Base-by-base conservation (phyloP, 2,888 invertebrate genomes). In the Lissocephala sabroskyi region DNA sequence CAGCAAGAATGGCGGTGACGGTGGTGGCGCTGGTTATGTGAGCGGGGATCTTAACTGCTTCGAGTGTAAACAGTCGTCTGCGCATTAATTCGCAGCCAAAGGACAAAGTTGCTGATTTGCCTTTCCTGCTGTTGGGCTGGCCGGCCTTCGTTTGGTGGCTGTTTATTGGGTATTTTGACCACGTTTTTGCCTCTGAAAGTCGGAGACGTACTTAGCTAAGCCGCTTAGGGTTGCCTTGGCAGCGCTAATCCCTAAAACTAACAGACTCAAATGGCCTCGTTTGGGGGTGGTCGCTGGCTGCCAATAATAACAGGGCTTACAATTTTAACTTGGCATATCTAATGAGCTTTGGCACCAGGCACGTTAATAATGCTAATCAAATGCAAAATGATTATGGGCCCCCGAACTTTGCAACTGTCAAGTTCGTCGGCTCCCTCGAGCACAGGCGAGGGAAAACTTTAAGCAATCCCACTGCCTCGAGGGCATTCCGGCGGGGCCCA, bases 171-270 rank as follows among this genome's bases (percentile, higher is more conserved):
- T 36, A 6, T 33, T 33, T 14, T 35, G 13, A n/a, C 14, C 14
- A 10, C 14, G 16, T 14, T 16, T 14, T 16, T 14, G 40, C 23
- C 18, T n/a, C 14, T 42, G 28, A 16, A 36, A 19, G 49, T 52
- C n/a, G n/a, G n/a, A n/a, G n/a, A n/a, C n/a, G n/a, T n/a, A n/a
- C n/a, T n/a, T n/a, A n/a, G 41, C 42, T 66, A 75, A 75, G 63
- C 68, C 53, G 52, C 76, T 75, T 75, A 66, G 61, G 50, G 67
- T 61, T 68, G 61, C 73, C 50, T 59, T 40, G 73, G 58, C 56
- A 59, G 59, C 56, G 56, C 49, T 59, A 66, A 75, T 71, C 64
- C 62, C 48, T 46, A 56, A 48, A 66, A 60, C 63, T 60, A 58
- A 60, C 63, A 37, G 13, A 49, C 46, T 49, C 53, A 70, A 63